Percentiles rank a stretch among this genome's conserved stretches.
phyloP scores from a whole-genome alignment of 2,888 invertebrate genomes.

The Gymnoscelis rufifasciata region DNA sequence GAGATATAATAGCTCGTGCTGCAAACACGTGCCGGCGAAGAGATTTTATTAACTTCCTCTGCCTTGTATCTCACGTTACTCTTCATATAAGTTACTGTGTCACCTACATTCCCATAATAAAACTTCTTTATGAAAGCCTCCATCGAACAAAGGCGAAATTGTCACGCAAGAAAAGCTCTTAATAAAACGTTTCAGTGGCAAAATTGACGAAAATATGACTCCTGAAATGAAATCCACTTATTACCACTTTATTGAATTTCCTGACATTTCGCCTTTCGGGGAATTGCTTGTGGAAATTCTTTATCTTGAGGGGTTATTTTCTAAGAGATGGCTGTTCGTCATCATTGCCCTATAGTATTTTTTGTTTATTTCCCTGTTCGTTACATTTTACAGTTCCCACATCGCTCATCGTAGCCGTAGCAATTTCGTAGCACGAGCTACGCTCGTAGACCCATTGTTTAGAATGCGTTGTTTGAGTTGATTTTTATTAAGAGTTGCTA shows the following conservation, averaged over 20 bases:
- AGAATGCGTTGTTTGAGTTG: too few species aligned
- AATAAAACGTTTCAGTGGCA: slow-evolving; percentile 46
- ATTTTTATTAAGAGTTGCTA: too few species aligned
- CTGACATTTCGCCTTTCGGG: slow-evolving; percentile 50
- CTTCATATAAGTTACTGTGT: background rate
- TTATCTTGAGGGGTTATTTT: slow-evolving; percentile 25
- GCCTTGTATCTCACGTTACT: background rate
- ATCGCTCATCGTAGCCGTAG: slow-evolving; percentile 36
- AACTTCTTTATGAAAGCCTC: slow-evolving; percentile 8
- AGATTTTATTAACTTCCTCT: background rate
- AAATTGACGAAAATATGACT: slow-evolving; percentile 56
- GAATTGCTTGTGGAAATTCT: slow-evolving; percentile 44
- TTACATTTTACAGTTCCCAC: too few species aligned
- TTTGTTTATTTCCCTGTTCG: too few species aligned
- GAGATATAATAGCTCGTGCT: too few species aligned
- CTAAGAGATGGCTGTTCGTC: background rate
- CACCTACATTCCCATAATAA: background rate
- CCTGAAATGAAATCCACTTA: slow-evolving; percentile 56
- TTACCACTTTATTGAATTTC: slow-evolving; percentile 67
- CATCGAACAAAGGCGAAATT: slow-evolving; percentile 15
- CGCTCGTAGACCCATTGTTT: background rate
- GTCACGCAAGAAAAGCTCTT: slow-evolving; percentile 31
- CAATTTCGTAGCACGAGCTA: background rate
- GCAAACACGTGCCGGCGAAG: background rate
- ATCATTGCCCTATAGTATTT: background rate